These are phyloP conservation scores for Drosophila sp. DNA, from an alignment of 1,140 invertebrate species.

Conservation along the genomic window DNA sequence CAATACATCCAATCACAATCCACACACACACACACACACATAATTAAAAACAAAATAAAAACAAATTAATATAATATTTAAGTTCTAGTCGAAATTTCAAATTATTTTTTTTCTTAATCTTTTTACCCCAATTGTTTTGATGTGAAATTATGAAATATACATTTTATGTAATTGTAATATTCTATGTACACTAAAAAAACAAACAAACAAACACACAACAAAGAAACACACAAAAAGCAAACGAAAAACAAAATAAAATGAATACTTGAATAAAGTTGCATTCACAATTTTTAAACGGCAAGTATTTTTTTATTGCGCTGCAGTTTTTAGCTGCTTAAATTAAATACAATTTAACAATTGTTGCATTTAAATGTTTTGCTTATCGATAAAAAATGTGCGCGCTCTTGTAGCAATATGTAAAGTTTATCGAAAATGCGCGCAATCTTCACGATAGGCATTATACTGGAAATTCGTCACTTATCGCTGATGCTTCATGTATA, in stretches of 20 bases:
- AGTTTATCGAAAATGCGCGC: conserved; percentile 45
- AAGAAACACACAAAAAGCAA: conserved; percentile 48
- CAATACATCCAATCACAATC: neutral
- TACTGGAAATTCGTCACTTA: conserved; percentile 11
- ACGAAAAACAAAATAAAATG: conserved; percentile 60
- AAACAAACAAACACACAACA: conserved; percentile 42
- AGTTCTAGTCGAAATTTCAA: conserved; percentile 84
- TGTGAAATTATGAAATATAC: conserved; percentile 68
- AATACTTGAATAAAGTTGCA: conserved; percentile 84
- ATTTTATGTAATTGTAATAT: conserved; percentile 75
- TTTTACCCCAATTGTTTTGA: conserved; percentile 70
- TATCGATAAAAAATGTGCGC: neutral
- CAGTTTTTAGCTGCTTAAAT: neutral
- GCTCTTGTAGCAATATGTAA: neutral
- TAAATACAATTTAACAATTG: neutral
- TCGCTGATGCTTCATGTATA: conserved; percentile 39
- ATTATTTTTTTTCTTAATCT: conserved; percentile 59
- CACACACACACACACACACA: conserved; percentile 28
- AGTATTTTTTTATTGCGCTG: neutral
- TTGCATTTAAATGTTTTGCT: neutral
- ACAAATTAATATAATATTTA: conserved; percentile 59
- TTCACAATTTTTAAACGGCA: conserved; percentile 76
- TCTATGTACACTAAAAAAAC: conserved; percentile 67
- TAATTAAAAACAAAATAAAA: conserved; percentile 29
- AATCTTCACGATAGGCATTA: conserved; percentile 31